Percentiles rank a stretch among this genome's conserved stretches.
phyloP scores from a whole-genome alignment of 2,113 vertebrate genomes.

The Syrmaticus mikado region DNA sequence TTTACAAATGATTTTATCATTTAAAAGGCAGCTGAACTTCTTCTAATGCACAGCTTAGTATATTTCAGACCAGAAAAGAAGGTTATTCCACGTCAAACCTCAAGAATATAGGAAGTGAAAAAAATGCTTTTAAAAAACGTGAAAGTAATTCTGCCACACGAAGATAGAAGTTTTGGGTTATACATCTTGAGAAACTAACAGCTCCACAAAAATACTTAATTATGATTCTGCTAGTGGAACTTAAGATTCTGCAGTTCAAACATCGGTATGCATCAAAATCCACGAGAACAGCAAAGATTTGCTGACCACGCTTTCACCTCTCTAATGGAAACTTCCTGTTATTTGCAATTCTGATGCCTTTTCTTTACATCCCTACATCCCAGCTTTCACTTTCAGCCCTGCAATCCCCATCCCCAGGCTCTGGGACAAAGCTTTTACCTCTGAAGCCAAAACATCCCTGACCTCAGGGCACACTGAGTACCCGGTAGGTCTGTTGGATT shows the following conservation, averaged over 20 bases:
- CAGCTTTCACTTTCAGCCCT: not conserved
- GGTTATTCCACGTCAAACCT: not conserved
- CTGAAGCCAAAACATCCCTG: not conserved
- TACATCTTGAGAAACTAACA: not conserved
- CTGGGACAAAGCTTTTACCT: not conserved
- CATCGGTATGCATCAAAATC: not conserved
- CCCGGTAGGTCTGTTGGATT: not conserved
- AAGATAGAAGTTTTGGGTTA: not conserved
- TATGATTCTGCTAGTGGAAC: not conserved
- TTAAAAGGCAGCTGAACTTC: not conserved
- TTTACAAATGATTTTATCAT: not conserved
- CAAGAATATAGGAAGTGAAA: not conserved
- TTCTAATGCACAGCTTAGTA: not conserved
- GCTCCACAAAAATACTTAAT: not conserved
- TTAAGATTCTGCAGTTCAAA: not conserved
- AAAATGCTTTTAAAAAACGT: not conserved
- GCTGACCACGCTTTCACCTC: not conserved
- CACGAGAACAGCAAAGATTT: not conserved
- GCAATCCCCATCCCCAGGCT: not conserved
- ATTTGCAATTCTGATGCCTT: not conserved
- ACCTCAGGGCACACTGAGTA: accelerated
- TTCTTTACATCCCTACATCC: not conserved
- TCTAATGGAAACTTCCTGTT: not conserved
- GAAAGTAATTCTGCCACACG: not conserved
- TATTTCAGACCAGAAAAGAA: not conserved